Base-by-base conservation (phyloP, 1,140 invertebrate genomes). In the Vanessa tameamea region DNA sequence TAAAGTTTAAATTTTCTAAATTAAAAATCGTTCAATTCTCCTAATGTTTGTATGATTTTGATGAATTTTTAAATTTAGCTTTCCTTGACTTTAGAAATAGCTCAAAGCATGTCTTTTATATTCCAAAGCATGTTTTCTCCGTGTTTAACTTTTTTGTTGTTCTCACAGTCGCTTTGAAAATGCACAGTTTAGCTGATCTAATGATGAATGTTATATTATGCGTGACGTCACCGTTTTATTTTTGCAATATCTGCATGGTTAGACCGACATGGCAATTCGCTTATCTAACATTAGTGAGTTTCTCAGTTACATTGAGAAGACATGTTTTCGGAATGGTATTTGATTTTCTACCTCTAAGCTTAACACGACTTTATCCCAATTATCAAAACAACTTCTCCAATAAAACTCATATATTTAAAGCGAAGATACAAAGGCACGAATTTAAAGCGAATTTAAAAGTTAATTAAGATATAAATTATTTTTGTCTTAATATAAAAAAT, bases 51-150 rank as follows among this genome's bases (percentile, higher is more conserved):
- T 82, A 79, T 79, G 77, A 80, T 68, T 72, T 72, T 64, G 12
- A 37, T 31, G 14, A 13, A 13, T 14, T 53, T n/a, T 53, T 31
- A 53, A 4, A 53, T 16, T 55, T 43, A 57, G 66, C 66, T 43
- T 68, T 51, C 37, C 26, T 16, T 74, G 26, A 69, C 64, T 2
- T 57, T 37, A 43, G 37, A 57, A 57, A 8, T 23, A 11, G 8
- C n/a, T 61, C 57, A 16, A 61, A 61, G 3, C 23, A 53, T 72
- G 37, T 6, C 37, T 43, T 6, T 43, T 43, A 43, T 5, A 43
- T 86, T 57, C 83, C 80, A 80, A 87, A 82, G 89, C 88, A 91
- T 89, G 86, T 87, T 86, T 88, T 87, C 89, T 89, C 85, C 69
- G 72, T 82, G 82, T 81, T 70, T 79, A 73, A 75, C 57, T 61